A percentile compares a stretch with the other conserved stretches of the same genome.
Evolutionary conservation across 2,797 vertebrate species (phyloP).

Genomic region (Pampus argenteus): DNA sequence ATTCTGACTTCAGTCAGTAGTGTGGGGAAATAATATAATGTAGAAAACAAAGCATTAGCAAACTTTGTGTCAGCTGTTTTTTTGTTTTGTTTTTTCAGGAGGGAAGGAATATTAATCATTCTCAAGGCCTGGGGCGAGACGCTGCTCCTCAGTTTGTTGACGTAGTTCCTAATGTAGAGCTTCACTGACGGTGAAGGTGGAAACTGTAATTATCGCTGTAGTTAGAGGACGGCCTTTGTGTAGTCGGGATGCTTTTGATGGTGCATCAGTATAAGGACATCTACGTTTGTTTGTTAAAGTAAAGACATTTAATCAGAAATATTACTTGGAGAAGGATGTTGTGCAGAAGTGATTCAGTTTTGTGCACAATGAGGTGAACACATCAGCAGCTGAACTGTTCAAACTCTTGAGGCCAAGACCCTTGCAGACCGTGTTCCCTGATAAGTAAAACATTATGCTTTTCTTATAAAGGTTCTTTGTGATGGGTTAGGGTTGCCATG

Average conservation of each 20-base stretch:
- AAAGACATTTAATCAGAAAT: too few species aligned
- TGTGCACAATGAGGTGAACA: too few species aligned
- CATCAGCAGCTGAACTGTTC: too few species aligned
- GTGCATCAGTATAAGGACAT: slow-evolving; percentile 4
- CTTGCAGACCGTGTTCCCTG: too few species aligned
- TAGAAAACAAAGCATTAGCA: background rate
- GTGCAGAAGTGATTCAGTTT: too few species aligned
- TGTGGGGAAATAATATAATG: background rate
- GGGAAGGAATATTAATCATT: slow-evolving; percentile 1
- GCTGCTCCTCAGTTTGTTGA: slow-evolving; percentile 12
- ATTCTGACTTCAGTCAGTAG: background rate
- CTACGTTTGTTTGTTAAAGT: too few species aligned
- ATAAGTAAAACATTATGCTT: too few species aligned
- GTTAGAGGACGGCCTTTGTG: slow-evolving; percentile 6
- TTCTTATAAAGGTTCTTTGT: too few species aligned
- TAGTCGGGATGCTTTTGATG: slow-evolving; percentile 17
- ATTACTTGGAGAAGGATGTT: too few species aligned
- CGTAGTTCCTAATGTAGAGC: background rate
- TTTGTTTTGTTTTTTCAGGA: slow-evolving; percentile 34
- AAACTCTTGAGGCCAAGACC: too few species aligned
- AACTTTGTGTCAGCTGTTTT: slow-evolving; percentile 39
- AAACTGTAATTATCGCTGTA: slow-evolving; percentile 13
- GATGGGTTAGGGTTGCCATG: too few species aligned
- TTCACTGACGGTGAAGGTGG: slow-evolving; percentile 11
- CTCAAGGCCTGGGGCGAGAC: slow-evolving; percentile 5